Percentiles rank a stretch among this genome's conserved stretches.
phyloP scores from a whole-genome alignment of 2,797 vertebrate species.

The Paedocypris micromegethes region DNA sequence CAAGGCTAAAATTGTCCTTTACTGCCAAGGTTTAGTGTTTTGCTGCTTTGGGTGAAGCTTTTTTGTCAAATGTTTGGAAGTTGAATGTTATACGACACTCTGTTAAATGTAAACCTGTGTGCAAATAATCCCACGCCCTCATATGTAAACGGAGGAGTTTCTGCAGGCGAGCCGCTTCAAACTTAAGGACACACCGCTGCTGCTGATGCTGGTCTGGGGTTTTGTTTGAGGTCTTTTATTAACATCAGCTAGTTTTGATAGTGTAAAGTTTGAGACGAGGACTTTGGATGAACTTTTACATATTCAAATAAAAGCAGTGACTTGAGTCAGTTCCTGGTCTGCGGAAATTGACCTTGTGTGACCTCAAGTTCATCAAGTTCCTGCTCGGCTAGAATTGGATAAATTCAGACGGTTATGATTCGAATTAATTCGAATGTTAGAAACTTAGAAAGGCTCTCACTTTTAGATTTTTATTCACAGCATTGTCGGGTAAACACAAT shows the following conservation, averaged over 20 bases:
- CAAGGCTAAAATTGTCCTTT: neutral
- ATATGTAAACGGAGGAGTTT: neutral
- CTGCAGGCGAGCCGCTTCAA: neutral
- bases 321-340: too few relatives aligned
- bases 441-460: neutral
- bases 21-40: neutral
- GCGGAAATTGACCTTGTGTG: neutral
- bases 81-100: neutral
- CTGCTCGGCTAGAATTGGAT: conserved; percentile 3
- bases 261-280: neutral
- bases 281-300: conserved; percentile 19
- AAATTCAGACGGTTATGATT: too few relatives aligned
- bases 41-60: too few relatives aligned
- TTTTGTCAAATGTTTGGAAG: neutral
- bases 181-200: neutral
- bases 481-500: conserved; percentile 8
- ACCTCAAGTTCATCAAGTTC: neutral
- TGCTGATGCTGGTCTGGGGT: neutral
- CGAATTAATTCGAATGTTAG: too few relatives aligned
- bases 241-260: neutral
- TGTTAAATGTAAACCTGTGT: conserved; percentile 4
- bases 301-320: conserved; percentile 17
- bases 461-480: neutral
- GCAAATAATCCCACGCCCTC: conserved; percentile 9
- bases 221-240: neutral